These are phyloP conservation scores for Porites divaricata DNA, from an alignment of 92 coral and sea anemone genomes.

Conservation along the genomic window DNA sequence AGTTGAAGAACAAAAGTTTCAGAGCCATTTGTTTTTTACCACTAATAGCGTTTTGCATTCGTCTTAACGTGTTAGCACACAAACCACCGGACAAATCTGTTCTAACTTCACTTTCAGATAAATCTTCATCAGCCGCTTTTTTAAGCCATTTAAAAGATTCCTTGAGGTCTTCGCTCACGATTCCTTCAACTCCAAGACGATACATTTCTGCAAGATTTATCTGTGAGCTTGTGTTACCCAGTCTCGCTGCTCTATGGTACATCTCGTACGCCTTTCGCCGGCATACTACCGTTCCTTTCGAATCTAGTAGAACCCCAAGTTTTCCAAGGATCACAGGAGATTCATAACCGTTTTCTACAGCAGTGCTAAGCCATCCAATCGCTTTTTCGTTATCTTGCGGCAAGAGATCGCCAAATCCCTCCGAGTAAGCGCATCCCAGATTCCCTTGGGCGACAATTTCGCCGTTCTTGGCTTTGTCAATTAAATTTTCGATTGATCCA, in stretches of 20 bases:
- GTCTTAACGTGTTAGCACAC: conserved; percentile 14
- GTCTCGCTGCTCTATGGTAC: conserved; percentile 57
- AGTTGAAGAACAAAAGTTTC: conserved; percentile 34
- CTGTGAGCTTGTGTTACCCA: conserved; percentile 43
- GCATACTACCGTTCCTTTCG: conserved; percentile 19
- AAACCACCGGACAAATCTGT: not conserved
- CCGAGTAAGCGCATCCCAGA: conserved; percentile 46
- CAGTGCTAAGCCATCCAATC: conserved; percentile 61
- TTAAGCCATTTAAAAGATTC: conserved; percentile 78
- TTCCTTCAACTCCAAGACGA: conserved; percentile 65
- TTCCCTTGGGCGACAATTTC: conserved; percentile 49
- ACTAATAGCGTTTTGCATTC: not conserved
- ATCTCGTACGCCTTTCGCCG: conserved; percentile 62
- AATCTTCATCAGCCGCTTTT: conserved; percentile 72
- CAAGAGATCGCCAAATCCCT: no score
- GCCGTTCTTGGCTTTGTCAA: conserved; percentile 42
- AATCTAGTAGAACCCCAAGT: conserved; percentile 56
- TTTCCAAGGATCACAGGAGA: not conserved
- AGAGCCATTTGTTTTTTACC: conserved; percentile 36
- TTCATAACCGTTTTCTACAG: conserved; percentile 29
- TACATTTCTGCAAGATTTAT: conserved; percentile 66
- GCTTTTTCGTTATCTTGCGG: conserved; percentile 50
- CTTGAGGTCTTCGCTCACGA: conserved; percentile 59
- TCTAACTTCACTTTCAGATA: not conserved
- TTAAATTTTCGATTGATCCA: conserved; percentile 29